Evolutionary conservation across 2,888 invertebrate genomes (phyloP).

Genomic region (Zaprionus lineosus): DNA sequence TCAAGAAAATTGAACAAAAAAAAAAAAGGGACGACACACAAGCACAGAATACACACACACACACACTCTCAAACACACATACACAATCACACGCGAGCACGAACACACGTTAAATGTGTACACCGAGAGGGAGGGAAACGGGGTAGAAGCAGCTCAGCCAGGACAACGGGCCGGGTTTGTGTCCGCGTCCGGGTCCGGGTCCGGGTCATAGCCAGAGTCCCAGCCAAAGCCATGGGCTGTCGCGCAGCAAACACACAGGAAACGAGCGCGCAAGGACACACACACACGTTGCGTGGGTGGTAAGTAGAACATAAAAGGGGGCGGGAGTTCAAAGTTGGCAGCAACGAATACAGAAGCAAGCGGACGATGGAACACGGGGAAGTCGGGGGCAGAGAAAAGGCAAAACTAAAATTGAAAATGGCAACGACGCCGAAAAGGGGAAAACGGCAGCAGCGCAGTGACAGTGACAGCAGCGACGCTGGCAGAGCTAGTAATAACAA

Average conservation of each 20-base stretch:
- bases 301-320: slow-evolving; percentile 4
- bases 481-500: slow-evolving; percentile 49
- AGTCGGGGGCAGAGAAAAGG: too few species aligned
- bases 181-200: slow-evolving; percentile 40
- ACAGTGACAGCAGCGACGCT: slow-evolving; percentile 52
- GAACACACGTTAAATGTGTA: slow-evolving; percentile 35
- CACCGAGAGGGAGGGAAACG: slow-evolving; percentile 15
- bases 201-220: slow-evolving; percentile 33
- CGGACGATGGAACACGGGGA: slow-evolving; percentile 56
- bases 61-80: slow-evolving; percentile 9
- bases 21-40: slow-evolving; percentile 36
- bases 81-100: slow-evolving; percentile 30
- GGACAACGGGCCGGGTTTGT: slow-evolving; percentile 38
- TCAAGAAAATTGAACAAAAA: slow-evolving; percentile 66
- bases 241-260: slow-evolving; percentile 50
- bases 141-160: slow-evolving; percentile 1
- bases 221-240: slow-evolving; percentile 55
- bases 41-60: neutral
- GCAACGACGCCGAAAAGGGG: slow-evolving; percentile 14
- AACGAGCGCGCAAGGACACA: slow-evolving; percentile 71
- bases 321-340: slow-evolving; percentile 5
- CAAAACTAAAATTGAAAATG: slow-evolving; percentile 1
- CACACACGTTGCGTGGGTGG: slow-evolving; percentile 63
- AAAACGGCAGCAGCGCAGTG: slow-evolving; percentile 25
- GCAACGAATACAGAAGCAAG: slow-evolving; percentile 64